Percentiles rank a stretch among this genome's conserved stretches.
These are phyloP conservation scores for Micromesistius poutassou DNA, from an alignment of 2,797 vertebrate species.

Conservation along the genomic window DNA sequence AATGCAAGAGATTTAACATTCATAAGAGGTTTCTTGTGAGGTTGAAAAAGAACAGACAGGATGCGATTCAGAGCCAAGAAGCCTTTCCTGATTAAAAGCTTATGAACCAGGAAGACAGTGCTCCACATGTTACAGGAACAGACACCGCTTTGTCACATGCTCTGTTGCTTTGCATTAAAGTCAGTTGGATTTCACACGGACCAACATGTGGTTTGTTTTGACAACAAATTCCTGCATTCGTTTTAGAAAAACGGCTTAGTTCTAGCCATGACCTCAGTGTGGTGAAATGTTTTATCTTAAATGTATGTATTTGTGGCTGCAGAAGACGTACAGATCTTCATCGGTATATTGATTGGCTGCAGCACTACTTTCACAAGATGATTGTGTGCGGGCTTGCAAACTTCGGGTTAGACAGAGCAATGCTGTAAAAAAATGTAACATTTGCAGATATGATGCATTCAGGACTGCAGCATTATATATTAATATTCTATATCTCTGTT, in stretches of 20 bases:
- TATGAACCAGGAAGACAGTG: background rate
- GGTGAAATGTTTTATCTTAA: background rate
- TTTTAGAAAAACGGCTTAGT: background rate
- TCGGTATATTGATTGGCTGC: background rate
- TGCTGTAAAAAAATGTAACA: background rate
- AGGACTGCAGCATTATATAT: background rate
- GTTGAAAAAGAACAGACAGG: background rate
- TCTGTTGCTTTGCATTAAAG: too few relatives aligned
- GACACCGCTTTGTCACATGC: too few relatives aligned
- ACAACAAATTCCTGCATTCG: background rate
- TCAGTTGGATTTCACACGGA: too few relatives aligned
- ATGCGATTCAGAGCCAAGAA: background rate
- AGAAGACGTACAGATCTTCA: background rate
- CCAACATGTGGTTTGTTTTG: too few relatives aligned
- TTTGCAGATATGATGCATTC: background rate
- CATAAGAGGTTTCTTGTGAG: background rate
- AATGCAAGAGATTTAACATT: too few relatives aligned
- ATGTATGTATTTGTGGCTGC: background rate
- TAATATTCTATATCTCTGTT: conserved; percentile 1
- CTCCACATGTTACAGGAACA: too few relatives aligned
- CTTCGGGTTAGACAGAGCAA: background rate
- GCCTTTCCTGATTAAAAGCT: background rate
- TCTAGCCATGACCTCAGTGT: background rate
- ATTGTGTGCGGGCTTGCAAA: background rate
- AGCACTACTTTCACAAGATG: background rate